These are phyloP conservation scores for Hartigia nigra DNA, from an alignment of 2,888 invertebrate species.

Conservation along the genomic window DNA sequence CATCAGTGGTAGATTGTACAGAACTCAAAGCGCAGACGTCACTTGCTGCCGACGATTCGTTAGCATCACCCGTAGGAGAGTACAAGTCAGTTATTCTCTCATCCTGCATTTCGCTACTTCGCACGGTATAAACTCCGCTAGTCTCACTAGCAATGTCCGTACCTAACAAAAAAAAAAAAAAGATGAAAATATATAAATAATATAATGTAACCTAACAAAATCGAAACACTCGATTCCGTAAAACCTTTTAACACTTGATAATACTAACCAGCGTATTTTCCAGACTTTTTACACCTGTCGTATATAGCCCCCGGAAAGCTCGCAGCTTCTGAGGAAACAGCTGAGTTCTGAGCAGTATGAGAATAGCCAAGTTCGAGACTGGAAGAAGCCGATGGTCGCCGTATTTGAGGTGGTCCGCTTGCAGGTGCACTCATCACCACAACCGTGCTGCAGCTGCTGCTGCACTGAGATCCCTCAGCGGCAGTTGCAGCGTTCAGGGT, in stretches of 20 bases:
- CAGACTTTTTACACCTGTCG: constrained; percentile 59
- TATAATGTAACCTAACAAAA: neutral
- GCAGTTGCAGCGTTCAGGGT: constrained; percentile 37
- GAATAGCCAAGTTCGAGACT: constrained; percentile 87
- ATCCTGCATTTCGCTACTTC: constrained; percentile 66
- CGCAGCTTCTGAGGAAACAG: constrained; percentile 74
- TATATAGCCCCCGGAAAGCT: constrained; percentile 68
- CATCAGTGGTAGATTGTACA: constrained; percentile 62
- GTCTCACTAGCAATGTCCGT: constrained; percentile 78
- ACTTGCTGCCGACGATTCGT: constrained; percentile 56
- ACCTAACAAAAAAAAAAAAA: constrained; percentile 28
- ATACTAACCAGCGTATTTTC: constrained; percentile 51
- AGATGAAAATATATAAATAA: neutral
- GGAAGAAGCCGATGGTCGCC: constrained; percentile 77
- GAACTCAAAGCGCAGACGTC: constrained; percentile 59
- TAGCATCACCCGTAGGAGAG: constrained; percentile 51
- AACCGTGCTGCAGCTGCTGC: constrained; percentile 89
- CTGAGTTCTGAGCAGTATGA: constrained; percentile 88
- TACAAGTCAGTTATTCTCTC: constrained; percentile 55
- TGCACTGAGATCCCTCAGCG: constrained; percentile 79
- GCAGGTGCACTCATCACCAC: constrained; percentile 74
- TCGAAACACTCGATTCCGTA: neutral
- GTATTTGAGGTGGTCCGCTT: constrained; percentile 63
- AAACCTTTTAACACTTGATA: neutral
- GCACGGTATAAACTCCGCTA: constrained; percentile 86